Conservation (phyloP, 2,888 invertebrate species). For the Aleiodes alternator region DNA sequence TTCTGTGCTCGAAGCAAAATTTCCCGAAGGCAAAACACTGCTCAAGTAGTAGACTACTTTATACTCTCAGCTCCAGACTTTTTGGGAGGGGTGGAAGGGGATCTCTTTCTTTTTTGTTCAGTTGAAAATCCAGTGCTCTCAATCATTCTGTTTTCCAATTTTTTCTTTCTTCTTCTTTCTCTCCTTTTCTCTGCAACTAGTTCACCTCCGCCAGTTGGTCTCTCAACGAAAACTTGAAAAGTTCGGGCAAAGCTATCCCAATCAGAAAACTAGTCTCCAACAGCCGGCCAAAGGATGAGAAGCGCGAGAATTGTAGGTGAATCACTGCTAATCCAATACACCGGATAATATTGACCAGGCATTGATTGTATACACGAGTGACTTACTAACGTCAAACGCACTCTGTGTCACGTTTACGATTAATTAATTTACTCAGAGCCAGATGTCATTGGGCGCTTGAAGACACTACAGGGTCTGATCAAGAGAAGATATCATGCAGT, state of each 20-base stretch:
- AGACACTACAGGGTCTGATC: conserved; percentile 16
- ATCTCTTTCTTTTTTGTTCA: conserved; percentile 34
- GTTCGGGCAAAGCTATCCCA: no score
- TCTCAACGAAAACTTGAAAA: conserved; percentile 27
- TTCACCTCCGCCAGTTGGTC: neutral
- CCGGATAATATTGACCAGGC: conserved; percentile 38
- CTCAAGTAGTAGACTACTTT: conserved; percentile 9
- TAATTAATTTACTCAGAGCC: conserved; percentile 48
- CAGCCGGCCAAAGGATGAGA: neutral
- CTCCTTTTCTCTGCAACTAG: conserved; percentile 11
- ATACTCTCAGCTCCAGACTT: conserved; percentile 44
- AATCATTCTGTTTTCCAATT: conserved; percentile 16
- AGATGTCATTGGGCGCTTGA: conserved; percentile 38
- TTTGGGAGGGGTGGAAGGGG: neutral
- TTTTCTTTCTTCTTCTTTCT: neutral
- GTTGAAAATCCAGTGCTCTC: conserved; percentile 38
- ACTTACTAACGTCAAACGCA: conserved; percentile 33
- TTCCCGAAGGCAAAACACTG: conserved; percentile 33
- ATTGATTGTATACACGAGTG: conserved; percentile 28
- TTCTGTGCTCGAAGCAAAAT: conserved; percentile 27
- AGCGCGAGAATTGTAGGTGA: neutral
- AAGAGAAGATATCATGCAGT: neutral
- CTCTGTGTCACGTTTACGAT: conserved; percentile 31
- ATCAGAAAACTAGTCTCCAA: no score
- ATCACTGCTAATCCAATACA: conserved; percentile 19